Evolutionary conservation across 2,888 invertebrate genomes (phyloP).

Genomic region (Orthonychiurus folsomi): DNA sequence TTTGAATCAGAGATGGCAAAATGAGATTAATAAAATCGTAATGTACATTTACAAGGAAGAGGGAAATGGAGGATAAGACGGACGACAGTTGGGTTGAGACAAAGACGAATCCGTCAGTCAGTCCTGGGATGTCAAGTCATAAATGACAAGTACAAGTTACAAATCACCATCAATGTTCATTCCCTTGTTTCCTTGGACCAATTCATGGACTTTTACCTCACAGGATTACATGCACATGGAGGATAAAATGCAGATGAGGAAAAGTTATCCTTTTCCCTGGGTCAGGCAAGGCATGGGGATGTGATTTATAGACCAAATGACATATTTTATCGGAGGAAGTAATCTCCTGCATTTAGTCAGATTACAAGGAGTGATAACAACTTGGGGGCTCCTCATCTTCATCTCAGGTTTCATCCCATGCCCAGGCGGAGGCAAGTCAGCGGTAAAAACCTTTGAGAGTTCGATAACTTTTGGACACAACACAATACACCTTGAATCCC

Average conservation of each 20-base stretch:
- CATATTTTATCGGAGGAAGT: neutral
- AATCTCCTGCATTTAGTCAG: neutral
- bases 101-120: no score
- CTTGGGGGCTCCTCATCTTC: no score
- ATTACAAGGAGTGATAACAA: neutral
- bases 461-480: neutral
- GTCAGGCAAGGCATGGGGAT: neutral
- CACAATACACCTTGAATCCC: neutral
- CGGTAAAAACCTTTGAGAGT: neutral
- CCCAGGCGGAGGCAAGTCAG: no score
- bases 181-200: neutral
- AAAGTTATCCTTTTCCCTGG: no score
- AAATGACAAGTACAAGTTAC: neutral
- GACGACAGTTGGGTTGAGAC: neutral
- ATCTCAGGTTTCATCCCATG: neutral
- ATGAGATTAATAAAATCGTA: no score
- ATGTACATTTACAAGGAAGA: no score
- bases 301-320: neutral
- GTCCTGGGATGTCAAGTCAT: neutral
- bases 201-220: no score
- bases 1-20: no score
- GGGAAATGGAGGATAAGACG: no score
- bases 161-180: neutral
- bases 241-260: no score
- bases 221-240: no score